These are phyloP conservation scores for Zoanthus solanderi DNA, from an alignment of 92 coral and sea anemone species.

Conservation along the genomic window DNA sequence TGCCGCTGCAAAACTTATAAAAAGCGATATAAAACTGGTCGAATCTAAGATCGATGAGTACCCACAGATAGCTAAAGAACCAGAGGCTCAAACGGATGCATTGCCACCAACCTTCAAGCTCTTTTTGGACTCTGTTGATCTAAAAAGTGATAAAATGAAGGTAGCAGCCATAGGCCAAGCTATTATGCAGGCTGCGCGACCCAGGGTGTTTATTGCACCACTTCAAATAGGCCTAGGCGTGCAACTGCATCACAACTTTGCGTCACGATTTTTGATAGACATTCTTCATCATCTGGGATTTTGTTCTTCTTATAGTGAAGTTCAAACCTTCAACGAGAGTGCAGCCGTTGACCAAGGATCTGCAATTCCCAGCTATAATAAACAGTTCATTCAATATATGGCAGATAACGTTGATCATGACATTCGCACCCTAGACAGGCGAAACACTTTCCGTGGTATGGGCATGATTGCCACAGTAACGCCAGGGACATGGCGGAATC, in stretches of 20 bases:
- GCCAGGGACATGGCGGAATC: slow-evolving; percentile 44
- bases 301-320: slow-evolving; percentile 29
- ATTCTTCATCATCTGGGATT: slow-evolving; percentile 36
- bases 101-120: slow-evolving; percentile 2
- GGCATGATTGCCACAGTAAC: slow-evolving; percentile 69
- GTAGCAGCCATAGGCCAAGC: slow-evolving; percentile 51
- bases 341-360: slow-evolving; percentile 52
- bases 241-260: slow-evolving; percentile 31
- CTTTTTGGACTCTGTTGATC: slow-evolving; percentile 16
- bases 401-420: slow-evolving; percentile 61
- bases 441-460: slow-evolving; percentile 68
- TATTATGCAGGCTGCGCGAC: slow-evolving; percentile 46
- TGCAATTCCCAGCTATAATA: slow-evolving; percentile 9
- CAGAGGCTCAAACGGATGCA: background rate
- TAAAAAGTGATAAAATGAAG: slow-evolving; percentile 4
- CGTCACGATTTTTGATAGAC: slow-evolving; percentile 45
- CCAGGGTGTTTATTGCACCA: slow-evolving; percentile 26
- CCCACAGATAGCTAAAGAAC: slow-evolving; percentile 27
- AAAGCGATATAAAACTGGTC: slow-evolving; percentile 17
- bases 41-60: background rate
- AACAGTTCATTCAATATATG: slow-evolving; percentile 56
- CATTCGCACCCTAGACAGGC: slow-evolving; percentile 60
- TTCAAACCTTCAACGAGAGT: slow-evolving; percentile 36
- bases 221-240: slow-evolving; percentile 43
- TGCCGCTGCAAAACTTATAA: slow-evolving; percentile 38